Evolutionary conservation across 2,888 invertebrate genomes (phyloP), one percentile per base, ranked within the genome.

Genomic region (Subacronicta megacephala): DNA sequence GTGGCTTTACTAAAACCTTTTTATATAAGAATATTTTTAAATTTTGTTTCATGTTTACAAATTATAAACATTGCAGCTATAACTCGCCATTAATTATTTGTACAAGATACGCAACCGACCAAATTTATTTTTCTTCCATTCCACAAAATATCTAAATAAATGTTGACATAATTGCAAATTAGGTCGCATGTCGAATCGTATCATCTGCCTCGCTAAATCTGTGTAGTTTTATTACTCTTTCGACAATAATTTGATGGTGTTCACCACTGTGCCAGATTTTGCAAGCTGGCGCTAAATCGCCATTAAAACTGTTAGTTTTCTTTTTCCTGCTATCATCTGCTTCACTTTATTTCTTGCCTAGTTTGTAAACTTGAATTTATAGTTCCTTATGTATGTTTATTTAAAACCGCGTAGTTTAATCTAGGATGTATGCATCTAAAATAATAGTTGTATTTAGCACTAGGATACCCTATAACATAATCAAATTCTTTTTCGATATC

Each of bases 201-300:
- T 59, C 56, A 55, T 63, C 63, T 75, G 49, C 10, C 46, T 18
- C 23, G 42, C 41, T 40, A 38, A 45, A 53, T 61, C 55, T 46
- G 55, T 31, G n/a, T 33, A 56, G 36, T 54, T 76, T 70, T 66
- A 74, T 73, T 63, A 40, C 44, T 57, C 55, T 65, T 57, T 66
- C 41, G 46, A 49, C 51, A 59, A 56, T 66, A 60, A 66, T 60
- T 53, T 61, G 46, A 62, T 62, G n/a, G 50, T 51, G 41, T 23
- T 23, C 31, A 46, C 52, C 44, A 45, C 17, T 52, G 53, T 72
- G 46, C 53, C 49, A 66, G 58, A 65, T 53, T 52, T 9, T 51
- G 38, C 36, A 49, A 45, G 20, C 23, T 31, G 2, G 10, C 40
- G 12, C 7, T n/a, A 12, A 7, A 37, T 37, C 33, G n/a, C 10